These are phyloP conservation scores for Caenorhabditis doughertyi DNA, from an alignment of 2,888 invertebrate genomes.

Conservation along the genomic window DNA sequence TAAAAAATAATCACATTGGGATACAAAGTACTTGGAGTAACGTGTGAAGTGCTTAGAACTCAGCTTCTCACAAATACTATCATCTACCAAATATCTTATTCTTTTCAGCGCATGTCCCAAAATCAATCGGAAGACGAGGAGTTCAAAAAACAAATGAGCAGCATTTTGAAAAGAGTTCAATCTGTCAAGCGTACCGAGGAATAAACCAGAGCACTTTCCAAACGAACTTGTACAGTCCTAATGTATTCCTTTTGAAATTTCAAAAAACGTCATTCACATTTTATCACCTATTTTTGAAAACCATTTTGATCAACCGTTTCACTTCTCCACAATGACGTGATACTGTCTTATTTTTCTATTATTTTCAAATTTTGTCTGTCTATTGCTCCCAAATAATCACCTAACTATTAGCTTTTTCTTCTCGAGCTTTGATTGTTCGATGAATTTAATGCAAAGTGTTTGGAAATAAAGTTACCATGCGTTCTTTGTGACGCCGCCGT, in stretches of 20 bases:
- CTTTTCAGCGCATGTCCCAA: slow-evolving; percentile 67
- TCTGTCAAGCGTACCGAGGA: slow-evolving; percentile 60
- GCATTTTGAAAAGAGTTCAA: slow-evolving; percentile 75
- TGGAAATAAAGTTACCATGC: slow-evolving; percentile 43
- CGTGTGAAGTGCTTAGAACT: neutral
- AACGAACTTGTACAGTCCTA: slow-evolving; percentile 45
- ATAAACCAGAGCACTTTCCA: slow-evolving; percentile 26
- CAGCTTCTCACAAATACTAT: too few relatives aligned
- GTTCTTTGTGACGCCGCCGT: slow-evolving; percentile 12
- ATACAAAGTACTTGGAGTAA: neutral
- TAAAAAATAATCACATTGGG: neutral
- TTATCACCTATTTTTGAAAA: slow-evolving; percentile 15
- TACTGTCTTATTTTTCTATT: neutral
- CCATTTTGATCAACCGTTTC: neutral
- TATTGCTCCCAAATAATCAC: neutral
- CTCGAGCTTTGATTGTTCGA: slow-evolving; percentile 42
- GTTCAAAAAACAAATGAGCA: slow-evolving; percentile 79
- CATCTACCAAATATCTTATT: too few relatives aligned
- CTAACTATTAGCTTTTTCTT: slow-evolving; percentile 51
- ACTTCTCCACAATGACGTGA: slow-evolving; percentile 14
- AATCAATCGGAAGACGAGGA: slow-evolving; percentile 80
- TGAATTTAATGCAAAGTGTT: slow-evolving; percentile 27
- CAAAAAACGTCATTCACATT: slow-evolving; percentile 12
- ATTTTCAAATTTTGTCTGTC: slow-evolving; percentile 24
- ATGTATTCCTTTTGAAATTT: slow-evolving; percentile 33